Base-by-base conservation (phyloP, 2,797 vertebrate genomes). In the Lagodon rhomboides region DNA sequence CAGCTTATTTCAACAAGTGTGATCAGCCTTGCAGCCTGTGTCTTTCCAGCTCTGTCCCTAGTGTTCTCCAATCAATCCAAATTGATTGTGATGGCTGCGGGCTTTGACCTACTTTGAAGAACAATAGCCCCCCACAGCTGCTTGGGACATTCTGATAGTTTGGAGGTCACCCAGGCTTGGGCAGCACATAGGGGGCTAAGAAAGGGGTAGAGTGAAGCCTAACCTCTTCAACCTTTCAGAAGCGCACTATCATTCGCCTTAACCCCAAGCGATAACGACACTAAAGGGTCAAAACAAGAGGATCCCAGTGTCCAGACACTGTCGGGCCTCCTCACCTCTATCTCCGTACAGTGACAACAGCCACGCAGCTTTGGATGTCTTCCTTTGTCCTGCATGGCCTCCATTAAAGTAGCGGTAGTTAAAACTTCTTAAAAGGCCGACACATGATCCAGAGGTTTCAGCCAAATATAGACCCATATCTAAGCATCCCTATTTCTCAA, bases 61-160 rank as follows among this genome's bases (percentile, higher is more conserved):
- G 71, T 85, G 80, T 87, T 91, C 92, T 87, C 87, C 82, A 83
- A 91, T 94, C 93, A 93, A 66, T 87, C 72, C 84, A 94, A 93
- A 95, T 93, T 90, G 84, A 90, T 90, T 92, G 84, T 94, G 93
- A 95, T 92, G 88, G 93, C 93, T 90, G 77, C 78, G 44, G 86
- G 87, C 87, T 90, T 93, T 96, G 92, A 92, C 93, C 88, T 90
- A 94, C 90, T 92, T 95, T 90, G 80, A 89, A 69, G 86, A 96
- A 97, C 96, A 97, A 96, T 96, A 93, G 93, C 76, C 73, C 82
- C 81, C 80, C 73, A 60, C 0, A 73, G 77, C 71, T 86, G 78
- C 80, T 82, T 71, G 69, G 83, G 82, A 91, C 84, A 88, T 91
- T 90, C 87, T 91, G 84, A 90, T 90, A 92, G 91, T 92, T 92